These are phyloP conservation scores for Ormyrus rosae DNA, from an alignment of 2,888 invertebrate genomes.

Conservation along the genomic window DNA sequence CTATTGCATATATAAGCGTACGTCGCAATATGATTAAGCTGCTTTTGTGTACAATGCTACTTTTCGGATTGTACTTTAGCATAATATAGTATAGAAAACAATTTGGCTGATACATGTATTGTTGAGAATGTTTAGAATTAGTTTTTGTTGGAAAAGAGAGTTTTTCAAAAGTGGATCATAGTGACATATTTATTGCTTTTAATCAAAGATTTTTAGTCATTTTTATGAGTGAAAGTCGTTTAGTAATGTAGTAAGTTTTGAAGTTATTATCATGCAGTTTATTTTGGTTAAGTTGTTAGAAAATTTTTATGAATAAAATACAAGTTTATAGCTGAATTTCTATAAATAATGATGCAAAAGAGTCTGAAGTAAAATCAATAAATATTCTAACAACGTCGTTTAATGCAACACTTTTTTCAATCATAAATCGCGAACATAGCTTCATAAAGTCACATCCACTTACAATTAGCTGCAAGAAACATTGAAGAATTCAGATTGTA, in stretches of 20 bases:
- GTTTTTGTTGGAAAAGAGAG: slow-evolving; percentile 12
- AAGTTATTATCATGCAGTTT: too few relatives aligned
- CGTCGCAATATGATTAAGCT: slow-evolving; percentile 39
- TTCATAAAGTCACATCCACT: not conserved
- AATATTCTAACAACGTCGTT: too few relatives aligned
- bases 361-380: too few relatives aligned
- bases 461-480: too few relatives aligned
- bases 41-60: slow-evolving; percentile 55
- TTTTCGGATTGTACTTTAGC: slow-evolving; percentile 32
- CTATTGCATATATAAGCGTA: slow-evolving; percentile 14
- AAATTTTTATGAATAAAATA: too few relatives aligned
- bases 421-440: not conserved
- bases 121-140: slow-evolving; percentile 9
- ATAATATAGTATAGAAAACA: slow-evolving; percentile 12
- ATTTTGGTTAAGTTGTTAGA: too few relatives aligned
- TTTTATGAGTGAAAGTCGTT: too few relatives aligned
- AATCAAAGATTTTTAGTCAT: too few relatives aligned
- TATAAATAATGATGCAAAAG: not conserved
- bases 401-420: not conserved
- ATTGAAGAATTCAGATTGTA: too few relatives aligned
- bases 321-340: too few relatives aligned
- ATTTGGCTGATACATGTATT: slow-evolving; percentile 18
- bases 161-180: slow-evolving; percentile 20
- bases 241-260: too few relatives aligned
- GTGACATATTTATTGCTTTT: not conserved